Base-by-base conservation (phyloP, 2,113 vertebrate species). In the Hydropotes inermis region DNA sequence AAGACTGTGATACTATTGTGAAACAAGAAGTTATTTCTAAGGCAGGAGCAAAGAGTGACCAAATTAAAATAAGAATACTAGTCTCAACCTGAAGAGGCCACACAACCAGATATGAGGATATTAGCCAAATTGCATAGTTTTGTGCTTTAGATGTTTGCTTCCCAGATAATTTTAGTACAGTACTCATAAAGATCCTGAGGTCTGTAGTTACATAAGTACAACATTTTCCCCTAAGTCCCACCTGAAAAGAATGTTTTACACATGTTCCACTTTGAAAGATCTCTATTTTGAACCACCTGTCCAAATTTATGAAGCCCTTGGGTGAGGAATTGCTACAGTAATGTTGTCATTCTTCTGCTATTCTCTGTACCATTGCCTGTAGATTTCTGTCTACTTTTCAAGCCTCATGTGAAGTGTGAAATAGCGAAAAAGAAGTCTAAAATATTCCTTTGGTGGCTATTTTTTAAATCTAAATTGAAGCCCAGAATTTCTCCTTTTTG, bases 401-500 rank as follows among this genome's bases (percentile, higher is more conserved):
- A 81, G 60, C 86, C 52, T 85, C 94, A 52, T 85, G 2, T 10
- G 23, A 92, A 33, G 21, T 84, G 14, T 95, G 76, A 97, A 87
- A 87, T 61, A 33, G 70, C 43, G 45, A 90, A 76, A 55, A 86
- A 60, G 3, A 3, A 47, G 4, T 90, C 43, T 88, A 54, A 91
- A 93, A 50, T 96, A 78, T 87, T 87, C 16, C 19, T 85, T 81
- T 28, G 55, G 52, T 74, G 81, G 39, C 84, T 87, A 85, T 50
- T 94, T 97, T 94, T 93, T 11, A 89, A 86, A 52, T 87, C 5
- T 60, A 86, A 89, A 92, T 50, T 58, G 55, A 97, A 97, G 36
- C 27, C 85, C 25, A n/a, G 19, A 52, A 67, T 54, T 94, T 87
- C 79, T 70, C 45, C 36, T 61, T 93, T 95, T 93, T 92, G 25